These are phyloP conservation scores for Cataglyphis hispanica DNA, from an alignment of 1,140 invertebrate genomes.

Conservation along the genomic window DNA sequence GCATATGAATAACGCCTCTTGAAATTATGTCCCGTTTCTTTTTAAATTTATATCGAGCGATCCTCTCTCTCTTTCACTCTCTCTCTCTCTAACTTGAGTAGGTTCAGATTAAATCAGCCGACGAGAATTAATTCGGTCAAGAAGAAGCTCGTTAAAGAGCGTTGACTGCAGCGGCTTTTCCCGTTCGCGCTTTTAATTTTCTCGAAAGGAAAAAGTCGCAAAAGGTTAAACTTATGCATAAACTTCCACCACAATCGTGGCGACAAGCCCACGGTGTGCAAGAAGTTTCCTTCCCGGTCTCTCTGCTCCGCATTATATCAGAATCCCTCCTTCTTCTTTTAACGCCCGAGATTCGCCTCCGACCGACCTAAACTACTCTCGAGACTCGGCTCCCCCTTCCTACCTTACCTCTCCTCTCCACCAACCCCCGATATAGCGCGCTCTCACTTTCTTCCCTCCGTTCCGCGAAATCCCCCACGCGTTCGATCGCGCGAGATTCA, in stretches of 20 bases:
- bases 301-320: not conserved
- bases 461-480: slow-evolving; percentile 27
- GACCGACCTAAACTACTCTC: slow-evolving; percentile 4
- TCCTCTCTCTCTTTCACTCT: too few relatives aligned
- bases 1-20: not conserved
- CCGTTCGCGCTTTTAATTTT: slow-evolving; percentile 31
- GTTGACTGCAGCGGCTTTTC: not conserved
- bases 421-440: not conserved
- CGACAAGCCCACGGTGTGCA: slow-evolving; percentile 10
- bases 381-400: slow-evolving; percentile 11
- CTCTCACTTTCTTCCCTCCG: slow-evolving; percentile 37
- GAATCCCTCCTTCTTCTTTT: slow-evolving; percentile 10
- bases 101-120: slow-evolving; percentile 39
- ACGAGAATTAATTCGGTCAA: slow-evolving; percentile 36
- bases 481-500: slow-evolving; percentile 59
- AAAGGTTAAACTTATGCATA: slow-evolving; percentile 40
- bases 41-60: not conserved
- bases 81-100: too few relatives aligned
- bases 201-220: not conserved
- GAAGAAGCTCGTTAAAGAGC: slow-evolving; percentile 38
- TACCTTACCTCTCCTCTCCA: not conserved
- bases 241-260: slow-evolving; percentile 13
- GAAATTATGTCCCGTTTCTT: not conserved
- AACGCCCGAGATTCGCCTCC: slow-evolving; percentile 10
- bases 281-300: not conserved